phyloP scores from a whole-genome alignment of 2,797 vertebrate species.

The Melanotaenia trifasciata region DNA sequence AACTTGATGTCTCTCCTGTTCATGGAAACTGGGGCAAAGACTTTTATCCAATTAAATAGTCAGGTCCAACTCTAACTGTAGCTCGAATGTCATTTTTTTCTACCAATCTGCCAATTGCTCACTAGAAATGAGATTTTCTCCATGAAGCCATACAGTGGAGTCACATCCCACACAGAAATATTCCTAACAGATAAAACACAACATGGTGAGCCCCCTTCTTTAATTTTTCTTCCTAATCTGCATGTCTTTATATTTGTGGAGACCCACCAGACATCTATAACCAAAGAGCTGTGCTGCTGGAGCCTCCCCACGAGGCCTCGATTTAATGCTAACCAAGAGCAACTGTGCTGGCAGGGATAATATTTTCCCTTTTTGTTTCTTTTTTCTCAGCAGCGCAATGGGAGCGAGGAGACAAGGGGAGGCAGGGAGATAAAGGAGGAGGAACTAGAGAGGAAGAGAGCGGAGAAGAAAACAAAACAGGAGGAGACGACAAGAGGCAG shows the following conservation, averaged over 20 bases:
- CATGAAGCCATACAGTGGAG: constrained; percentile 48
- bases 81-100: not conserved
- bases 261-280: constrained; percentile 64
- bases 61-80: not conserved
- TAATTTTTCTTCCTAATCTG: constrained; percentile 67
- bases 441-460: constrained; percentile 55
- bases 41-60: not conserved
- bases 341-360: constrained; percentile 69
- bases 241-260: constrained; percentile 67
- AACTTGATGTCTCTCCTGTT: not conserved
- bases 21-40: not conserved
- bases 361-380: constrained; percentile 71
- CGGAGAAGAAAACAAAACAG: constrained; percentile 52
- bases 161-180: constrained; percentile 53
- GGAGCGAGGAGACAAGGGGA: constrained; percentile 62
- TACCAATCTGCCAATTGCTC: not conserved
- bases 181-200: constrained; percentile 52
- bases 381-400: constrained; percentile 50
- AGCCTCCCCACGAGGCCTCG: constrained; percentile 63
- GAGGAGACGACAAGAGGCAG: constrained; percentile 55
- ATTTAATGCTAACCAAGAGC: constrained; percentile 75
- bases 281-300: constrained; percentile 49
- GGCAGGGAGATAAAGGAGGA: constrained; percentile 60
- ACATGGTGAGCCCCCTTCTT: constrained; percentile 54
- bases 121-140: constrained; percentile 31